Conservation (phyloP, 2,797 vertebrate genomes). For the Eulemur mongoz region DNA sequence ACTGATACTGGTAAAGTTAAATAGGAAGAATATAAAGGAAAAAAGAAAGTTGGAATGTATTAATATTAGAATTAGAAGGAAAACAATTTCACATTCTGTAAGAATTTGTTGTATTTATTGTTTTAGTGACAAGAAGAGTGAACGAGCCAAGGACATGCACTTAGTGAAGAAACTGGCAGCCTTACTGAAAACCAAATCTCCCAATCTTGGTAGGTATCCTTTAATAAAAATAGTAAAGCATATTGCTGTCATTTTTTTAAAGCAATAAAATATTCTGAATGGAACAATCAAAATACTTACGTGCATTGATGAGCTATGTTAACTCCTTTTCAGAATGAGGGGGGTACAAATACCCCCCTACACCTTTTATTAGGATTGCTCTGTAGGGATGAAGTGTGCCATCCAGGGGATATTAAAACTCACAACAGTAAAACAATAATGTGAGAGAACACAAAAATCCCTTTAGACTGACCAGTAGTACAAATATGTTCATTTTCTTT, state of each 20-base stretch:
- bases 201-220: slow-evolving; percentile 79
- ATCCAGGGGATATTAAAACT: not conserved
- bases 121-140: slow-evolving; percentile 97
- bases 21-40: not conserved
- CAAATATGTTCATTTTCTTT: not conserved
- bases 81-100: not conserved
- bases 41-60: not conserved
- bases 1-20: not conserved
- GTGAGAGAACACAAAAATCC: not conserved
- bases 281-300: not conserved
- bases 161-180: slow-evolving; percentile 92
- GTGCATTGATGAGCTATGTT: not conserved
- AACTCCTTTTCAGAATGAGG: not conserved
- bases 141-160: slow-evolving; percentile 97
- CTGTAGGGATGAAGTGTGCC: not conserved
- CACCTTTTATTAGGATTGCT: not conserved
- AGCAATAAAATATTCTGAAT: not conserved
- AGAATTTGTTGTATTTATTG: not conserved
- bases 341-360: not conserved
- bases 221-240: not conserved
- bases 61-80: not conserved
- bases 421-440: not conserved
- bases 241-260: not conserved
- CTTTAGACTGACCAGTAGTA: not conserved
- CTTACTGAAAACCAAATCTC: slow-evolving; percentile 87